Base-by-base conservation (phyloP, 2,113 vertebrate genomes). In the Pterocles orientalis region DNA sequence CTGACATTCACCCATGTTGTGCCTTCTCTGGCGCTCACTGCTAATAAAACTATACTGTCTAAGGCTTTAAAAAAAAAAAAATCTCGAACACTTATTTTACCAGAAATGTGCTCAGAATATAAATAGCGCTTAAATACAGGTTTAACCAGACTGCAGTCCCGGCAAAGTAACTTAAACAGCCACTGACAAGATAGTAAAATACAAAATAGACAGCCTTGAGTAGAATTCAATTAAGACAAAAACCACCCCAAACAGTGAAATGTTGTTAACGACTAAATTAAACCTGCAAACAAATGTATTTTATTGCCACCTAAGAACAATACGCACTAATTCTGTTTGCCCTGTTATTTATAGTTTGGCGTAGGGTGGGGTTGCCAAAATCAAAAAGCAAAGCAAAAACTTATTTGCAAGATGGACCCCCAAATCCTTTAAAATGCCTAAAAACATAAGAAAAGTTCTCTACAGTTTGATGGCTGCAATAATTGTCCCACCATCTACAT, bases 121-220 rank as follows among this genome's bases (percentile, higher is more conserved):
- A 96, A 95, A 97, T 64, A 94, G 86, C 88, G 28, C 87, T 97
- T 91, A 94, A 95, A 94, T 56, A 93, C 94, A 96, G 94, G 94
- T 96, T 97, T 96, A 95, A 96, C 81, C 94, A 97, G 96, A 95
- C 97, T 97, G 97, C 96, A 98, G 97, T 85, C 94, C 94, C 92
- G 9, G 95, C 94, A 97, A 97, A 98, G 97, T 97, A 98, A 97
- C 97, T 98, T 97, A 95, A 96, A 97, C 94, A 96, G 94, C 97
- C 85, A 96, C 88, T 82, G 73, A 84, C 83, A 94, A 90, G 96
- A 90, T 90, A 97, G 95, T 94, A 97, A 98, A 97, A 96, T 88
- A 96, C 84, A 95, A 95, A 95, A 96, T 28, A 95, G 94, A 96
- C 95, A 97, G 94, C 96, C 78, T 83, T 94, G 88, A 92, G 92